Evolutionary conservation across 2,797 vertebrate genomes (phyloP).

Genomic region (Rhabdophis nuchalis): DNA sequence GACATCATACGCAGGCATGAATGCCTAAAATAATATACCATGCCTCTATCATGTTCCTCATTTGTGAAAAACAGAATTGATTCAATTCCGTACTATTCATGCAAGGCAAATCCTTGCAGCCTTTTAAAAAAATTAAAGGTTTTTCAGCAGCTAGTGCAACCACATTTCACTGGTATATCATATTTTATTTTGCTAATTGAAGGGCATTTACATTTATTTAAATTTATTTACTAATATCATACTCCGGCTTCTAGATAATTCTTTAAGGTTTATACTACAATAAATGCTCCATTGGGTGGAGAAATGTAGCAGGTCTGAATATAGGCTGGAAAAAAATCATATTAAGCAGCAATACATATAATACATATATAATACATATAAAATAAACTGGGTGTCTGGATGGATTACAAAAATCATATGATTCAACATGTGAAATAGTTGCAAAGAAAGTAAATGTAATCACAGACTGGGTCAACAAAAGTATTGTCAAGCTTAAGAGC

Average conservation of each 20-base stretch:
- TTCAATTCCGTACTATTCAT: fast-evolving
- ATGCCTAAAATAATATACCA: neutral
- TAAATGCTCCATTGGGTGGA: neutral
- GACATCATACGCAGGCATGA: neutral
- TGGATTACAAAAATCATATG: neutral
- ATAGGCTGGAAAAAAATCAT: neutral
- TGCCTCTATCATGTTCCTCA: fast-evolving
- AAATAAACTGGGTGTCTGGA: neutral
- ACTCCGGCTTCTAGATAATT: neutral
- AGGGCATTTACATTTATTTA: neutral
- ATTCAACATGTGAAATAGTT: neutral
- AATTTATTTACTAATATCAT: neutral
- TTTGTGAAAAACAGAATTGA: fast-evolving
- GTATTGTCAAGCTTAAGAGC: neutral
- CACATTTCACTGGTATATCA: neutral
- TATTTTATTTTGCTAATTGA: neutral
- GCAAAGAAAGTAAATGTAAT: neutral
- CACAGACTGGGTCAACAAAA: neutral
- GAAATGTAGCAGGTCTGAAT: neutral
- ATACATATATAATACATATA: neutral
- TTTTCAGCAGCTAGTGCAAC: neutral
- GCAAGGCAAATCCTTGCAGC: fast-evolving
- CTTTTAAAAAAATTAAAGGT: neutral
- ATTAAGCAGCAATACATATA: neutral
- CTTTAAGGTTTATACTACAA: neutral